Evolutionary conservation across 2,113 vertebrate species (phyloP), one percentile per base, ranked within the genome.

Genomic region (Apus apus): DNA sequence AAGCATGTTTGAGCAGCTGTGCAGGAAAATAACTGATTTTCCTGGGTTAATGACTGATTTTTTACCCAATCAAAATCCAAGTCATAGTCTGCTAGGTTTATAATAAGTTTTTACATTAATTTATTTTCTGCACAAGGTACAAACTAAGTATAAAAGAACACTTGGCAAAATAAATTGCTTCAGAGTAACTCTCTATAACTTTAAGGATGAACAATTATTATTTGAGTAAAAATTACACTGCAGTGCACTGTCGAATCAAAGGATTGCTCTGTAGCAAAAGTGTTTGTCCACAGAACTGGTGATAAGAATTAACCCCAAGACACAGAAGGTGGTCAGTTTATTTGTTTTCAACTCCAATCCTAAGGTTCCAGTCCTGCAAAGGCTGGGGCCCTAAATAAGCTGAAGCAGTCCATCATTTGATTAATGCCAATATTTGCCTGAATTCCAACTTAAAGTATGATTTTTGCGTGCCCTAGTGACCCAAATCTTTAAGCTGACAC

Each of bases 21-120:
- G 78, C 40, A 79, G 43, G 68, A 85, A 97, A 97, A 96, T 91
- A 64, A 89, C 65, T 82, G 83, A 97, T 94, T 94, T 93, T 92
- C 36, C 85, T 86, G 71, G 21, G 30, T 85, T 95, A 94, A 95
- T 93, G 71, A 85, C 73, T 93, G 91, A 94, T 95, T 97, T 95
- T 97, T 93, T 82, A 87, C 92, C 12, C 13, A 91, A 86, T 92
- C 87, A 95, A 87, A 95, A 92, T 76, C 76, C 48, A 94, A 68
- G 65, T 64, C 57, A 80, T 20, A 50, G 40, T 90, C 80, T 91
- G n/a, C 38, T 74, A 80, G 48, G 38, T 88, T 95, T 89, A 51
- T 56, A 93, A 94, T 66, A 51, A 30, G 19, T 12, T 85, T 90
- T 91, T 88, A 75, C 40, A 62, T 72, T 91, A 20, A 20, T 6